Evolutionary conservation across 2,888 invertebrate genomes (phyloP), one percentile per base, ranked within the genome.

Genomic region (Alcis repandata): DNA sequence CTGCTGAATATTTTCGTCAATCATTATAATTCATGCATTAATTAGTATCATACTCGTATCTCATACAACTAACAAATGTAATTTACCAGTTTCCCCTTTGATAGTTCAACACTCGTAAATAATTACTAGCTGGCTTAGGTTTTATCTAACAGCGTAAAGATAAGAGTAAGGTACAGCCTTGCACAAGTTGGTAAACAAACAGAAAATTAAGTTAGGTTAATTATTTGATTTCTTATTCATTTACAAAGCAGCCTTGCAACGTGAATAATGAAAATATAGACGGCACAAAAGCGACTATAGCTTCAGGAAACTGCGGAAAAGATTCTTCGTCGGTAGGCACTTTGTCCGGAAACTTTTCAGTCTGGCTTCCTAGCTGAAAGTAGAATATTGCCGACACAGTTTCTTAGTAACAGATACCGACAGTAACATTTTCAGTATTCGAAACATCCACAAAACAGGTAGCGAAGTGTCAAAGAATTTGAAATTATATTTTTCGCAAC

Each of bases 11-110:
- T 32, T 49, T 27, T 49, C 1, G 32, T 15, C 32, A 49, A 11
- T 32, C 20, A n/a, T n/a, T n/a, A n/a, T n/a, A n/a, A n/a, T n/a
- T n/a, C n/a, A 10, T 45, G 45, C 20, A 20, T 45, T 45, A 40
- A 15, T 40, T 40, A 15, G 7, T 7, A 2, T 27, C 27, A 27
- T 27, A 6, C 6, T 6, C 6, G 27, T 40, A 40, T n/a, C 1
- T 10, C 7, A n/a, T 2, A 1, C 2, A n/a, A n/a, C 2, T 36
- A 11, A 36, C 8, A 1, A 36, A 1, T 9, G 1, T 36, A 9
- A 7, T 36, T 36, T 9, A 11, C 11, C 36, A 36, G 9, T 36
- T 36, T 7, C 1, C 3, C 6, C 8, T 11, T 36, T 36, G 11
- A 36, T 36, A 36, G 8, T 36, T 36, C 11, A 36, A 11, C 11